Conservation (phyloP, 2,113 vertebrate genomes). For the Prietella phreatophila region DNA sequence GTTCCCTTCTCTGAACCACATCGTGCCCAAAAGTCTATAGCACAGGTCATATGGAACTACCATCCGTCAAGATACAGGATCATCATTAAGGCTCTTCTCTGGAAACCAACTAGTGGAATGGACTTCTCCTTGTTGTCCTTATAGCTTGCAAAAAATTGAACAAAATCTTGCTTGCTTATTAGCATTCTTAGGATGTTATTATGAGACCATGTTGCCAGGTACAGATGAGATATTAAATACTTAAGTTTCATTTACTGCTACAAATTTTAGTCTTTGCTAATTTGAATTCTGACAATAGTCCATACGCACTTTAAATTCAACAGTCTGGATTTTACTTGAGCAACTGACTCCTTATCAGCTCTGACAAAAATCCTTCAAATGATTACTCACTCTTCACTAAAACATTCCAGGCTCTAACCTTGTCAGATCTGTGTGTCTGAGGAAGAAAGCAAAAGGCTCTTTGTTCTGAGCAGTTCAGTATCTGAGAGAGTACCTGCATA, state of each 20-base stretch:
- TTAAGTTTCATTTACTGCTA: not conserved
- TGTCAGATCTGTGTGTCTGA: not conserved
- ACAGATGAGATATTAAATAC: not conserved
- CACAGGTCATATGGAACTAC: not conserved
- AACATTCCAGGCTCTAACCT: not conserved
- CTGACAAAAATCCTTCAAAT: not conserved
- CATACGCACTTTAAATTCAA: not conserved
- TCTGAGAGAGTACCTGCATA: conserved; percentile 39
- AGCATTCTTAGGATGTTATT: not conserved
- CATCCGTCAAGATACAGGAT: not conserved
- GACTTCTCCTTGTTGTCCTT: not conserved
- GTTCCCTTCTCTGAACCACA: not conserved
- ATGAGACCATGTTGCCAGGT: not conserved
- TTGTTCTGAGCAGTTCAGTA: conserved; percentile 33
- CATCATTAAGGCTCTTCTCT: not conserved
- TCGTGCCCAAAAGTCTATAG: not conserved
- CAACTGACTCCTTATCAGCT: not conserved
- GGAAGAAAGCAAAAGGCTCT: conserved; percentile 37
- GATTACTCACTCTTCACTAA: not conserved
- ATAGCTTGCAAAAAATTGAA: too few relatives aligned
- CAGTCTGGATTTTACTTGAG: not conserved
- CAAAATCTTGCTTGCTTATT: not conserved
- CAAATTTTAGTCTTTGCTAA: not conserved
- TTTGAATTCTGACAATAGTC: not conserved
- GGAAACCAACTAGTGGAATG: not conserved